Conservation (phyloP, 2,113 vertebrate species). For the Smithornis capensis region DNA sequence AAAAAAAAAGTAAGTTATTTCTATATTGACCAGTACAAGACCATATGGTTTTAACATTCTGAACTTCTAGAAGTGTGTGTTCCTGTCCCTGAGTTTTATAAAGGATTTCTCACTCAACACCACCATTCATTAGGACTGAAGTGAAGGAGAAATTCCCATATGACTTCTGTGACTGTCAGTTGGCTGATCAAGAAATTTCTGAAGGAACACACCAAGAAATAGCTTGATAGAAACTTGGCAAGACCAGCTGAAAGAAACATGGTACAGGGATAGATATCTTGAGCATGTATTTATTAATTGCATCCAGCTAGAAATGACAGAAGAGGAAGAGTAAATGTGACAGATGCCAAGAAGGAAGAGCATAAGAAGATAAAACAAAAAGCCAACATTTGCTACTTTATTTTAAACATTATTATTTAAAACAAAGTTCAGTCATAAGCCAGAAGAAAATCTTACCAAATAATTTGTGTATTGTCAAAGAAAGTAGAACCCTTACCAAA, state of each 20-base stretch:
- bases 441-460: not conserved
- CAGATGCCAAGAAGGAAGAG: not conserved
- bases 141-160: not conserved
- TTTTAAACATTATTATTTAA: not conserved
- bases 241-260: not conserved
- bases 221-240: not conserved
- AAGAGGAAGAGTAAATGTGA: not conserved
- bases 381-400: not conserved
- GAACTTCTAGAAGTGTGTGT: not conserved
- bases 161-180: not conserved
- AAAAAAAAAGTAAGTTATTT: not conserved
- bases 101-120: not conserved
- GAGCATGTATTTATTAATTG: not conserved
- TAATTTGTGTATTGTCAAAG: not conserved
- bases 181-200: not conserved
- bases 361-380: not conserved
- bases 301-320: not conserved
- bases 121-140: not conserved
- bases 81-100: not conserved
- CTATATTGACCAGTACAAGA: not conserved
- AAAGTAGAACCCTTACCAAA: not conserved
- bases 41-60: not conserved
- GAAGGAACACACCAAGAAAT: not conserved
- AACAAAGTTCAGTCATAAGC: not conserved
- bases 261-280: not conserved